Evolutionary conservation across 2,113 vertebrate genomes (phyloP), one percentile per base, ranked within the genome.

Genomic region (Microcebus tavaratra): DNA sequence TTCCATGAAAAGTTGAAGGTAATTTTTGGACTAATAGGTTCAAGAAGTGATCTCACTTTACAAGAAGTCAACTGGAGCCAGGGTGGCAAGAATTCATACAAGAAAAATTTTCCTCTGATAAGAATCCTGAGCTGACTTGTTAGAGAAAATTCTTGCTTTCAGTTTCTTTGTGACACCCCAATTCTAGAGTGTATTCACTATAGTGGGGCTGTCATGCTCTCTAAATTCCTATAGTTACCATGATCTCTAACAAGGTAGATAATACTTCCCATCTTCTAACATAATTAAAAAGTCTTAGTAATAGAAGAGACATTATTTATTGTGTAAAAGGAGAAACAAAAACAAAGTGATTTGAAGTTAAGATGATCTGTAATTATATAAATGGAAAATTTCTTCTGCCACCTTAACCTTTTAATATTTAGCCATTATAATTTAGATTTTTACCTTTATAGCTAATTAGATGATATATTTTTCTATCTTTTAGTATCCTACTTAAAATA

Each of bases 401-500:
- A 75, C 45, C 2, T 96, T 88, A 95, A 72, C 34, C 88, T 80
- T 92, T 63, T 85, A 91, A 67, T 84, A 78, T 63, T 90, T 92
- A 88, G 2, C 39, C 31, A 92, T 92, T 91, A 63, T 80, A 91
- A 95, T 76, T 89, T 85, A 50, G n/a, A 82, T 31, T 81, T 72
- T 73, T 76, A 42, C 65, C 31, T 86, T 48, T 50, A 79, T 76
- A 85, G 39, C 3, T 95, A 96, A 90, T 34, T 95, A 65, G 3
- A 27, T 88, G 13, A 75, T 57, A 36, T 36, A 36, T 27, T 48
- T 92, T 68, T 39, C 34, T 53, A 29, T 88, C 92, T 85, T 92
- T 97, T 78, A 94, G 31, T 73, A 86, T 45, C 17, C 57, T 79
- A 36, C 70, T 93, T 83, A 87, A 96, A 95, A 90, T 27, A 93